Conservation (phyloP, 2,113 vertebrate genomes). For the Muntiacus reevesi region DNA sequence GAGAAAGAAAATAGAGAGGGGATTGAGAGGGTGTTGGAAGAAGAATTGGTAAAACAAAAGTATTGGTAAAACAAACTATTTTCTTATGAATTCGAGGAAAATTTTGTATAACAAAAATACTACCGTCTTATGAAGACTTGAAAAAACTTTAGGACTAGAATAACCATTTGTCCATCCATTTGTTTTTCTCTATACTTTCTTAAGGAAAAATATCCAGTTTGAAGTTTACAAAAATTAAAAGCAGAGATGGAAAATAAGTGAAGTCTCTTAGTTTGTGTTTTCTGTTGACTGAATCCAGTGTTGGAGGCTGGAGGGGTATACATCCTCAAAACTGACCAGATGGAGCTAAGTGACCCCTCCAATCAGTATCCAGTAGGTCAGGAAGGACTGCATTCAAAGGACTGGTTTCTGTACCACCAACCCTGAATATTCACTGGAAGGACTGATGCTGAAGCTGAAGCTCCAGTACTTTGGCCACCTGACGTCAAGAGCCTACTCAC, state of each 20-base stretch:
- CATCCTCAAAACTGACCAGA: not conserved
- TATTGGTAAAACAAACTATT: too few relatives aligned
- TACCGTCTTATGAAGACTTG: not conserved
- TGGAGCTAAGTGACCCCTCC: not conserved
- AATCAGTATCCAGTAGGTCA: accelerated
- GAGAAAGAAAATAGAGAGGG: not conserved
- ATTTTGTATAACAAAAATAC: not conserved
- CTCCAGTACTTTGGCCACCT: not conserved
- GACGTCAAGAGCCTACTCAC: accelerated
- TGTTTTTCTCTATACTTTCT: not conserved
- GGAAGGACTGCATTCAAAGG: not conserved
- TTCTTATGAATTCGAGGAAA: not conserved
- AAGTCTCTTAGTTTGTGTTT: not conserved
- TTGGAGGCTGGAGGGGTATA: not conserved
- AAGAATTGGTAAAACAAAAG: not conserved
- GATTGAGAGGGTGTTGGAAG: not conserved
- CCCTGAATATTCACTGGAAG: not conserved
- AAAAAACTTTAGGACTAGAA: not conserved
- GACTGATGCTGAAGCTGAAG: not conserved
- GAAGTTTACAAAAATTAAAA: not conserved
- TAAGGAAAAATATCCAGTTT: not conserved
- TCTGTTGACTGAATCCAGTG: not conserved
- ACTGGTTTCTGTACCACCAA: not conserved
- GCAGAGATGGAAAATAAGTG: not conserved
- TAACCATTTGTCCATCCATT: not conserved